Base-by-base conservation (phyloP, 2,888 invertebrate genomes). In the Steinernema hermaphroditum region DNA sequence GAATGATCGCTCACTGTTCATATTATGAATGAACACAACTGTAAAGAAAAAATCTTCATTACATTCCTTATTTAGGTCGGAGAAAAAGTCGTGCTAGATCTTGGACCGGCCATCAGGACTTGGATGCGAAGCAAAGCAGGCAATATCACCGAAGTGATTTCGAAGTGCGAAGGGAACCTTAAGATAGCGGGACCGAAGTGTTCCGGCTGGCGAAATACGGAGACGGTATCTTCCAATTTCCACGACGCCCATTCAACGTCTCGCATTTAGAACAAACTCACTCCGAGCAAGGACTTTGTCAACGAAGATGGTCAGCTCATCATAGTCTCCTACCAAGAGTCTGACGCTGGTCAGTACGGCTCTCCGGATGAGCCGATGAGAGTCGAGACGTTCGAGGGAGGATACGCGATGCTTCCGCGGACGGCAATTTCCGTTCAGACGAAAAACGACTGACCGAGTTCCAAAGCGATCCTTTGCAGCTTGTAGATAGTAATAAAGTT, bases 361-460 rank as follows among this genome's bases (percentile, higher is more conserved):
- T 54, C 54, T 22, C 54, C 54, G 4, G 54, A 54, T 24, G 54
- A 54, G 27, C 54, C 54, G 27, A 54, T 54, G 27, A 54, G 54
- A 22, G 22, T 54, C 6, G 22, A 22, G 24, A 16, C 16, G 24
- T 9, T 54, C 4, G 54, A 54, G 6, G 54, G 54, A 22, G 54
- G 54, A 14, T 54, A 54, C 54, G 14, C 54, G 27, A 27, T 27
- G 22, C 54, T 54, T 4, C 54, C 54, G 2, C 54, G 54, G 6
- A 54, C 24, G 6, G 24, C 22, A 16, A 54, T 54, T 16, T 24
- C 9, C 54, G 24, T 54, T 27, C 12, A 19, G 2, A 54, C 54
- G 24, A 54, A 54, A 27, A 54, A 22, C 22, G 27, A 54, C 37
- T 37, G 37, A 37, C n/a, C n/a, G 37, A 37, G 12, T 37, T n/a